Evolutionary conservation across 2,113 vertebrate species (phyloP).

Genomic region (Zosterops japonicus): DNA sequence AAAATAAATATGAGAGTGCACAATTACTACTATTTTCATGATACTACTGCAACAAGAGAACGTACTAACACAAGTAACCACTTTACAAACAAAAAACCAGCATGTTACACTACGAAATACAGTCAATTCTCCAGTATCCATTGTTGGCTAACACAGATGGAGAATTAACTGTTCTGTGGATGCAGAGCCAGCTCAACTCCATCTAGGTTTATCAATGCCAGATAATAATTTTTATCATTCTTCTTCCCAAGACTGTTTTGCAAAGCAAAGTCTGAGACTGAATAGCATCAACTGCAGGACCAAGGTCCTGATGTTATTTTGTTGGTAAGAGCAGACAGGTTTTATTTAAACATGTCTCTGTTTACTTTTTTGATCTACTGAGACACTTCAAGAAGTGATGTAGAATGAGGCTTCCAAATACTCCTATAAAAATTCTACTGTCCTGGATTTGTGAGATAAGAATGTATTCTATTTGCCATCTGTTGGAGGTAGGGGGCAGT

Average conservation of each 20-base stretch:
- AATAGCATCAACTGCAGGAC: neutral
- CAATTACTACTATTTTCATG: neutral
- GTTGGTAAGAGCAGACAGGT: neutral
- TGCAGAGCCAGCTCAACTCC: neutral
- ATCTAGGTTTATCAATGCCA: neutral
- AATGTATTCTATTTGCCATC: no score
- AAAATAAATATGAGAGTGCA: neutral
- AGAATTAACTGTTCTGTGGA: neutral
- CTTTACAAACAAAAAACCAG: neutral
- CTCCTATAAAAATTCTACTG: neutral
- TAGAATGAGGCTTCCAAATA: neutral
- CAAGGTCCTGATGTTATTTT: neutral
- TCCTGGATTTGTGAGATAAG: no score
- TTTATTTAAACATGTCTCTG: neutral
- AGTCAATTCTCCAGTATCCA: neutral
- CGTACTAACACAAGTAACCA: neutral
- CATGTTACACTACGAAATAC: neutral
- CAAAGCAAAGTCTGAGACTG: neutral
- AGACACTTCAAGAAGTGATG: neutral
- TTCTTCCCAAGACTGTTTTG: neutral
- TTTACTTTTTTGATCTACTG: neutral
- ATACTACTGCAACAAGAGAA: neutral
- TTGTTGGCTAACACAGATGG: neutral
- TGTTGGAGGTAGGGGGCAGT: no score
- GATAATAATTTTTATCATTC: neutral